A percentile compares a stretch with the other conserved stretches of the same genome.
These are phyloP conservation scores for Sylvietta virens DNA, from an alignment of 2,113 vertebrate species.

Conservation along the genomic window DNA sequence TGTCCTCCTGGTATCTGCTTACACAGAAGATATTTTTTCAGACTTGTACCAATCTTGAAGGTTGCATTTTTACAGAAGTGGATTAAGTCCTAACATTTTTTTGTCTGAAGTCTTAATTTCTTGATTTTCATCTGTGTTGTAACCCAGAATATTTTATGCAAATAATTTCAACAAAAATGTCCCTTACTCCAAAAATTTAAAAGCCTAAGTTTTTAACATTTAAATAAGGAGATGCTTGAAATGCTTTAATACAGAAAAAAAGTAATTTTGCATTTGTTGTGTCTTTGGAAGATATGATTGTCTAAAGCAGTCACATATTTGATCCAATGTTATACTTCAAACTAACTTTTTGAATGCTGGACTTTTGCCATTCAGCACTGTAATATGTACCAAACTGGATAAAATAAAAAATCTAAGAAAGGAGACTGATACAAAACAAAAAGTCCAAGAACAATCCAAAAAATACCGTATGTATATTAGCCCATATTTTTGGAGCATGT, in stretches of 20 bases:
- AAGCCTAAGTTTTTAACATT: not conserved
- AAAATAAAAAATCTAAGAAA: not conserved
- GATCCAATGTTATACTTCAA: not conserved
- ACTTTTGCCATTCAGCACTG: not conserved
- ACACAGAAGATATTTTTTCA: not conserved
- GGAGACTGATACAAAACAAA: not conserved
- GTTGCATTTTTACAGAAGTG: not conserved
- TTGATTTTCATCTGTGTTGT: not conserved
- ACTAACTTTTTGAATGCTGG: not conserved
- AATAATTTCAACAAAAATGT: not conserved
- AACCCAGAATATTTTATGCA: not conserved
- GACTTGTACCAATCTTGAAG: not conserved
- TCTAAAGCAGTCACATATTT: not conserved
- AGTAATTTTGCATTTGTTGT: not conserved
- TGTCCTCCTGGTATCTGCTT: not conserved
- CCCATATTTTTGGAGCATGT: not conserved
- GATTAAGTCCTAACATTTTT: not conserved
- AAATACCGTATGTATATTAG: not conserved
- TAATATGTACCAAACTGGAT: not conserved
- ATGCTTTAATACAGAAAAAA: not conserved
- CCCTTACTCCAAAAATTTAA: not conserved
- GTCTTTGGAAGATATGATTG: not conserved
- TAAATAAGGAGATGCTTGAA: not conserved
- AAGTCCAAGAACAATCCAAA: not conserved
- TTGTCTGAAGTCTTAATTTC: not conserved